phyloP scores from a whole-genome alignment of 2,888 invertebrate species.

The Unio delphinus region DNA sequence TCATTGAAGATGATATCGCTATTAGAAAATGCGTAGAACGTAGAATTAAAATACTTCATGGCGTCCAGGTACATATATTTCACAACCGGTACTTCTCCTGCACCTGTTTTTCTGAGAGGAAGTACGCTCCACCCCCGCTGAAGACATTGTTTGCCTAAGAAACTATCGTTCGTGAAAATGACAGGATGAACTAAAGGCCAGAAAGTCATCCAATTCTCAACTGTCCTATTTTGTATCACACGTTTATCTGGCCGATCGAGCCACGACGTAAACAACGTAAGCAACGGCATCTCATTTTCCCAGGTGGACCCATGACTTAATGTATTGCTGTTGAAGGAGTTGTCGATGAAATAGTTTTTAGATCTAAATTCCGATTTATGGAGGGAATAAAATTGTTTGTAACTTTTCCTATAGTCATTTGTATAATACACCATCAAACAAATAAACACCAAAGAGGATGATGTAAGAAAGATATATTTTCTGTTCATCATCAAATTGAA shows the following conservation, averaged over 20 bases:
- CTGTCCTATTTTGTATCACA: constrained; percentile 10
- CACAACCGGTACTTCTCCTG: constrained; percentile 6
- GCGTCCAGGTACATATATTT: constrained; percentile 11
- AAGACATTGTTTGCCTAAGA: neutral
- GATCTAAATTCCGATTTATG: no score
- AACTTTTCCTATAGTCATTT: no score
- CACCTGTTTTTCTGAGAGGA: constrained; percentile 1
- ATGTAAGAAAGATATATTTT: no score
- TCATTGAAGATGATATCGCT: constrained; percentile 10
- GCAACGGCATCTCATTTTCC: neutral
- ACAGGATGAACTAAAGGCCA: constrained; percentile 4
- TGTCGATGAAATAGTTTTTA: no score
- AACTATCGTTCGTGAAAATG: constrained; percentile 4
- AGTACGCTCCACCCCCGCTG: constrained; percentile 5
- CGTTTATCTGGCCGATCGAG: constrained; percentile 9
- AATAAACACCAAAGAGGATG: no score
- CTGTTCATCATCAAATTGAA: no score
- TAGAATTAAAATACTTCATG: constrained; percentile 2
- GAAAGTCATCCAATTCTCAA: constrained; percentile 3
- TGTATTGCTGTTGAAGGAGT: no score
- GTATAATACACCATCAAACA: no score
- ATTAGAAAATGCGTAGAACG: constrained; percentile 13
- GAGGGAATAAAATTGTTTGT: no score
- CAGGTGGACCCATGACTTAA: neutral
- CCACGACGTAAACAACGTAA: constrained; percentile 12